Evolutionary conservation across 2,113 vertebrate genomes (phyloP).

Genomic region (Brachypodius melanocephalos): DNA sequence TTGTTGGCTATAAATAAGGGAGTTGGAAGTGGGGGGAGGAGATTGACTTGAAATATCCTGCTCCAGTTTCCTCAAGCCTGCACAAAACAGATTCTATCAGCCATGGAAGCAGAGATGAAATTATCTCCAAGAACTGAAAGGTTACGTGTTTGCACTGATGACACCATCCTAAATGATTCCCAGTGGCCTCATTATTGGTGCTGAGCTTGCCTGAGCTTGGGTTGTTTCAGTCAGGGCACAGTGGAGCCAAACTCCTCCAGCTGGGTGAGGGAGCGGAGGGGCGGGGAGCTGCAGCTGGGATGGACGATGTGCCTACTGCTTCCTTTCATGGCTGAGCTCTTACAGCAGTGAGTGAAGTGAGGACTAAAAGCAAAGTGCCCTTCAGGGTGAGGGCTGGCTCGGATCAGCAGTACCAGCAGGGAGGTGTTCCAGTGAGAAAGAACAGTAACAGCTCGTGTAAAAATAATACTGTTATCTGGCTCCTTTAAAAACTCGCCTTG

Average conservation of each 20-base stretch:
- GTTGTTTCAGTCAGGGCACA: slow-evolving; percentile 22
- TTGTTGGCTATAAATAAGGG: slow-evolving; percentile 1
- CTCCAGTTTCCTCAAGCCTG: background rate
- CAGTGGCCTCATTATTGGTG: background rate
- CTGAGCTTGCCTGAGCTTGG: background rate
- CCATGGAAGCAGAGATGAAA: background rate
- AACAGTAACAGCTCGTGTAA: background rate
- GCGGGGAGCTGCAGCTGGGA: background rate
- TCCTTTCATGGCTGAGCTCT: slow-evolving; percentile 33
- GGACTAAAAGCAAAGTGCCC: background rate
- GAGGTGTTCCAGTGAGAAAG: background rate
- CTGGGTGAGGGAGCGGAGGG: background rate
- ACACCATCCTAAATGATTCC: background rate
- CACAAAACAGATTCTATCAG: background rate
- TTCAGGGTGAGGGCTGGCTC: background rate
- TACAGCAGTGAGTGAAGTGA: background rate
- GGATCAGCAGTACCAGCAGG: background rate
- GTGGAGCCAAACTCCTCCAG: slow-evolving; percentile 21
- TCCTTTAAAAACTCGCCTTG: slow-evolving; percentile 13
- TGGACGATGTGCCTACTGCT: background rate
- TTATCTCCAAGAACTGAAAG: background rate
- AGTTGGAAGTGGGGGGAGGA: background rate
- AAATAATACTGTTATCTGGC: background rate
- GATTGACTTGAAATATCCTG: background rate
- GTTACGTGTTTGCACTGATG: background rate